phyloP scores from a whole-genome alignment of 37 sponge, comb jelly and placozoan genomes.

The Oopsacas minuta region DNA sequence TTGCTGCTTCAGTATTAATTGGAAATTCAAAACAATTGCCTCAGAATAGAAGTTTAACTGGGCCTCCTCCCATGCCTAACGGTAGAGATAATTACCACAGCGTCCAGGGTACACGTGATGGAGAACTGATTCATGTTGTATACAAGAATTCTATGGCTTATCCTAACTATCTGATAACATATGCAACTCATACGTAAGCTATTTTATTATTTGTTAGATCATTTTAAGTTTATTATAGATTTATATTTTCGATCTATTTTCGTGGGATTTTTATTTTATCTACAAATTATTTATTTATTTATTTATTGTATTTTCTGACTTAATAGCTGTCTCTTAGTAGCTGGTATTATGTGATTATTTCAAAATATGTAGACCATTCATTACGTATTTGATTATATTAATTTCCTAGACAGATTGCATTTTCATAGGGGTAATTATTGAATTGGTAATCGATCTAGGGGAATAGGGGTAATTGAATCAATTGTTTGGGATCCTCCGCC shows the following conservation, averaged over 20 bases:
- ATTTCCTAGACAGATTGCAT: too few species aligned
- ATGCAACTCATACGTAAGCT: neutral
- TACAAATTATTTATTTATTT: too few species aligned
- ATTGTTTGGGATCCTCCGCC: too few species aligned
- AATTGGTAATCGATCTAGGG: too few species aligned
- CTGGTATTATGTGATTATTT: too few species aligned
- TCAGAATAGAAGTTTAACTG: neutral
- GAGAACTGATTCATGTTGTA: neutral
- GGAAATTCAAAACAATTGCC: neutral
- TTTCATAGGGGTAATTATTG: too few species aligned
- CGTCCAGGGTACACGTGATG: neutral
- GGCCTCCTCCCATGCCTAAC: neutral
- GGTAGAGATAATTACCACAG: neutral
- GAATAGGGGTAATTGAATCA: too few species aligned
- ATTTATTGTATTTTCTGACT: neutral
- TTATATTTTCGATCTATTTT: neutral
- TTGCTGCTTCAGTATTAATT: slow-evolving; percentile 1
- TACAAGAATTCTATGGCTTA: neutral
- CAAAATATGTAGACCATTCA: too few species aligned
- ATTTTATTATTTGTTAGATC: too few species aligned
- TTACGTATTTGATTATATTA: too few species aligned
- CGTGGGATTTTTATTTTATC: neutral
- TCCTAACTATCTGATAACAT: neutral
- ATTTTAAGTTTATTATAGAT: too few species aligned
- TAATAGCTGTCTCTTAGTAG: too few species aligned